These are phyloP conservation scores for Melanostigma gelatinosum DNA, from an alignment of 2,113 vertebrate species.

Conservation along the genomic window DNA sequence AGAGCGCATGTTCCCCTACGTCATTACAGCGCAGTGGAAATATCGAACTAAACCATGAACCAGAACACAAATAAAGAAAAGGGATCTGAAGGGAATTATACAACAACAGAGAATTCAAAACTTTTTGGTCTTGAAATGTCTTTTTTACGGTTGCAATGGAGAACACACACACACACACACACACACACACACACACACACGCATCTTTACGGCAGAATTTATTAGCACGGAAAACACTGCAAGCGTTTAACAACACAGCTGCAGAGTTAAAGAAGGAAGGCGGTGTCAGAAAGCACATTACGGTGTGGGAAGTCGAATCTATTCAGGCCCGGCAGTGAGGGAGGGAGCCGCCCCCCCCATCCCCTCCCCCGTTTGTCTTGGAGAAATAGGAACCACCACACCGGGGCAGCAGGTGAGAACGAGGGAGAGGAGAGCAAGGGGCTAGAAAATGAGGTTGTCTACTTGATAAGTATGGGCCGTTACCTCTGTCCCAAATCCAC, in stretches of 20 bases:
- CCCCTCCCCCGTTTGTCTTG: conserved; percentile 48
- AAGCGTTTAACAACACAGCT: conserved; percentile 30
- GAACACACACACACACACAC: background rate
- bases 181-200: background rate
- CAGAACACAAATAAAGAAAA: background rate
- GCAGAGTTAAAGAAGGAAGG: conserved; percentile 24
- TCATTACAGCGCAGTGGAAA: conserved; percentile 23
- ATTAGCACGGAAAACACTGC: conserved; percentile 30
- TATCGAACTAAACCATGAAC: background rate
- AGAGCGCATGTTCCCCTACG: conserved; percentile 5
- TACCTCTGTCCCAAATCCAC: conserved; percentile 72
- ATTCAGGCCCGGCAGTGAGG: conserved; percentile 43
- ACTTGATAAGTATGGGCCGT: conserved; percentile 74
- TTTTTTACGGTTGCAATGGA: too few species aligned
- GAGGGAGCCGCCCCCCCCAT: background rate
- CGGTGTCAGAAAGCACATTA: conserved; percentile 69
- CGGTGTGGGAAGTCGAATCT: conserved; percentile 62
- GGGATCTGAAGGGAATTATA: background rate
- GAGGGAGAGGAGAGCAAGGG: conserved; percentile 43
- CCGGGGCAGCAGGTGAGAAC: conserved; percentile 41
- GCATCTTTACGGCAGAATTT: conserved; percentile 5
- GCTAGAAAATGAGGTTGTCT: conserved; percentile 79
- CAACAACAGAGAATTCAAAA: background rate
- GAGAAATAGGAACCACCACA: conserved; percentile 55
- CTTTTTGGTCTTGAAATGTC: background rate